Percentiles rank a stretch among this genome's conserved stretches.
phyloP scores from a whole-genome alignment of 2,113 vertebrate species.

The Hippocampus guttulatus region DNA sequence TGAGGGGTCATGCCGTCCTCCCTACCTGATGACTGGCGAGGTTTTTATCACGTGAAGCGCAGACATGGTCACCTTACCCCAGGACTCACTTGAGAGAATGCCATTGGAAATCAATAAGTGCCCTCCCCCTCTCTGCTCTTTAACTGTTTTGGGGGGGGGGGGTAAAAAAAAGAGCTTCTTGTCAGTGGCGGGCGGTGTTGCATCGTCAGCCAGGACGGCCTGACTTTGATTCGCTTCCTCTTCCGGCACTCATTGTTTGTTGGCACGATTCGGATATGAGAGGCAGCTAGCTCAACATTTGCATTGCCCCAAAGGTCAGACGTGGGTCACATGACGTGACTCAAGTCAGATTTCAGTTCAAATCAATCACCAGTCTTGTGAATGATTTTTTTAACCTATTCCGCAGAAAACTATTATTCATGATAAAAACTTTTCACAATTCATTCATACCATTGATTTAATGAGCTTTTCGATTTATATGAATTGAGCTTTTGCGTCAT shows the following conservation, averaged over 20 bases:
- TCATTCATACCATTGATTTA: no score
- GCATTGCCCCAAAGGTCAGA: not conserved
- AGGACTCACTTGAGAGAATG: constrained; percentile 78
- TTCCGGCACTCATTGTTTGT: not conserved
- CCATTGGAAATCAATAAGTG: constrained; percentile 88
- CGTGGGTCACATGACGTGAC: not conserved
- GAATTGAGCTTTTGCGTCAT: no score
- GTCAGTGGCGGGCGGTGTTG: constrained; percentile 55
- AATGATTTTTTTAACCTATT: no score
- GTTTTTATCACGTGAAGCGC: constrained; percentile 64
- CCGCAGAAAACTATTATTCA: no score
- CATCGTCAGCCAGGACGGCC: constrained; percentile 69
- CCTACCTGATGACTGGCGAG: constrained; percentile 63
- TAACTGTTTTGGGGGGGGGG: constrained; percentile 60
- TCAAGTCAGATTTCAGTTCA: no score
- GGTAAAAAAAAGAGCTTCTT: constrained; percentile 55
- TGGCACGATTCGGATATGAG: not conserved
- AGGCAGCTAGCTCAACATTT: not conserved
- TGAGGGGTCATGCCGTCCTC: constrained; percentile 47
- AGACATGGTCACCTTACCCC: constrained; percentile 87
- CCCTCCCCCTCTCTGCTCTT: constrained; percentile 63
- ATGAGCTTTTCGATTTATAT: no score
- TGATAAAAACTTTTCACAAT: no score
- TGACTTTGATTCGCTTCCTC: constrained; percentile 63
- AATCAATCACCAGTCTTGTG: no score